Evolutionary conservation across 2,797 vertebrate genomes (phyloP), one percentile per base, ranked within the genome.

Genomic region (Balearica regulorum): DNA sequence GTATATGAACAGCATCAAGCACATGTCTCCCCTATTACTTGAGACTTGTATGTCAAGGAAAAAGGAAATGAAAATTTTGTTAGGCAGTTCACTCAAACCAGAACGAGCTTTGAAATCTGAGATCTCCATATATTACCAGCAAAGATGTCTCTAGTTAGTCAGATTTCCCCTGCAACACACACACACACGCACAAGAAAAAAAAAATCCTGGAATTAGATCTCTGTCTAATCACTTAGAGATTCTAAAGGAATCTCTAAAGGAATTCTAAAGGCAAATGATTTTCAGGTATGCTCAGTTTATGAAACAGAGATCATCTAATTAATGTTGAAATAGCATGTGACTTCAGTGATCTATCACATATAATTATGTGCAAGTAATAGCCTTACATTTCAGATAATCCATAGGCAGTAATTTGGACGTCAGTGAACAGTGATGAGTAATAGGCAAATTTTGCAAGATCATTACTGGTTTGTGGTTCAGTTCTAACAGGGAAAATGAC

Each of bases 351-450:
- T 91, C 72, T 93, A 65, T 82, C 85, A 69, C 60, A 15, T 88
- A 71, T 64, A 93, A 94, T 94, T 92, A 85, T 73, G 68, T 78
- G 68, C 46, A 96, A 87, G 93, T 89, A 77, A 72, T 70, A 91
- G 58, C 16, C 43, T 83, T 90, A 58, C 21, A 48, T 93, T 94
- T 93, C 49, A 83, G 65, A 54, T 79, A 94, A 87, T 82, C 46
- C 73, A 89, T 72, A 72, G 51, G 53, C 49, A 84, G 55, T 72
- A 90, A 94, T 87, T 93, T 93, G 81, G 55, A 92, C 55, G 84
- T 92, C 51, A 62, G 55, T 62, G 75, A 90, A 57, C 46, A 70
- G 61, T 66, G 49, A 76, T 65, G 73, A 90, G 66, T 72, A 82
- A 80, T 70, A 84, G 81, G 58, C 21, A 94, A 93, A 87, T 82